These are phyloP conservation scores for Oasisia sp. DNA, from an alignment of 2,888 invertebrate genomes.

Conservation along the genomic window DNA sequence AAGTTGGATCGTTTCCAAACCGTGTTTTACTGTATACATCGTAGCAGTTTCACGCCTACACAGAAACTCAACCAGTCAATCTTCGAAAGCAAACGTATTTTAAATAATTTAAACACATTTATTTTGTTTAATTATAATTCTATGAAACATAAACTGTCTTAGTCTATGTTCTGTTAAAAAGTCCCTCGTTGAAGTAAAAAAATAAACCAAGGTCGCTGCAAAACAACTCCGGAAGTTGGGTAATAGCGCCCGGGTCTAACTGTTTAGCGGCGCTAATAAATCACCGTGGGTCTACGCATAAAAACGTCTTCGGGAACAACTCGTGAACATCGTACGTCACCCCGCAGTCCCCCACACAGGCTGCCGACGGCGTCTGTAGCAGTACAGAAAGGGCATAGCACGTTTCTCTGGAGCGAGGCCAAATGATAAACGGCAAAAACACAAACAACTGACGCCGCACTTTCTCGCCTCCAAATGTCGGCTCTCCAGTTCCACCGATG, in stretches of 20 bases:
- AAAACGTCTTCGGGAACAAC: neutral
- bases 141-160: too few relatives aligned
- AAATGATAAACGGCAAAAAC: neutral
- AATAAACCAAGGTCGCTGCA: too few relatives aligned
- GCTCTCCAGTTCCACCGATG: neutral
- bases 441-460: neutral
- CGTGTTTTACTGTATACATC: too few relatives aligned
- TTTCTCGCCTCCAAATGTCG: neutral
- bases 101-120: too few relatives aligned
- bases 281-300: neutral
- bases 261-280: neutral
- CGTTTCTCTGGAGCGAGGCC: neutral
- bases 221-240: neutral
- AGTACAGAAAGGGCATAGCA: conserved; percentile 8
- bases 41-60: too few relatives aligned
- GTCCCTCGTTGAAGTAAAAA: too few relatives aligned
- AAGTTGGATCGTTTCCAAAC: too few relatives aligned
- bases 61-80: too few relatives aligned
- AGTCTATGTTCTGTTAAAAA: too few relatives aligned
- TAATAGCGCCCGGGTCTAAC: neutral
- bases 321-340: neutral
- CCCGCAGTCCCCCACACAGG: neutral
- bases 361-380: neutral
- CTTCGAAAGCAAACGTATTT: too few relatives aligned
- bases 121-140: too few relatives aligned